phyloP scores from a whole-genome alignment of 2,888 invertebrate genomes.

The Raillietiella orientalis region DNA sequence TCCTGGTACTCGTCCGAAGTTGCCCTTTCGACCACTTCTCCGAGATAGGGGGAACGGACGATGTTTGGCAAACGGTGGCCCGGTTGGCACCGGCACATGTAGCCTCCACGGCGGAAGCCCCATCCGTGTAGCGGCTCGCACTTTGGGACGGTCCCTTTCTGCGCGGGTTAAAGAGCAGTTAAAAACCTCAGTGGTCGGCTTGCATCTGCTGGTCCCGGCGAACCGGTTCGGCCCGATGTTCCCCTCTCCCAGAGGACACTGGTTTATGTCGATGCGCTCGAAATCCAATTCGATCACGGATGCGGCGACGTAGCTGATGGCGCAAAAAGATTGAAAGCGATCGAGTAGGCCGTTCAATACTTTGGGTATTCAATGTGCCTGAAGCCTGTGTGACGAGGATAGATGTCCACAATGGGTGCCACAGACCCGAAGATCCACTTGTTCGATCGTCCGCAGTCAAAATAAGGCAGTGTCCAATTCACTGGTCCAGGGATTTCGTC shows the following conservation, averaged over 20 bases:
- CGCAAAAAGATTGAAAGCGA: conserved; percentile 8
- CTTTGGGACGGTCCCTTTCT: too few species aligned
- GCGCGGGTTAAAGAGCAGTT: too few species aligned
- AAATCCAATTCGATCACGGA: conserved; percentile 84
- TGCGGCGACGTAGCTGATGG: conserved; percentile 50
- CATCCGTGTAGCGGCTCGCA: conserved; percentile 88
- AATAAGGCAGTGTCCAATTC: conserved; percentile 76
- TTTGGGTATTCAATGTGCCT: conserved; percentile 75
- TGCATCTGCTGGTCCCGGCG: conserved; percentile 62
- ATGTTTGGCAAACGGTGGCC: conserved; percentile 54
- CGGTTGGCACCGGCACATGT: conserved; percentile 71
- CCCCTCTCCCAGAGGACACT: conserved; percentile 62
- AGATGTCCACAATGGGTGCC: conserved; percentile 78
- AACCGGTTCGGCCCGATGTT: conserved; percentile 64
- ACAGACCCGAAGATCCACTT: conserved; percentile 84
- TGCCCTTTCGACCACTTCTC: conserved; percentile 72
- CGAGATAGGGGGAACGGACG: conserved; percentile 61
- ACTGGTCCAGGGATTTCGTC: conserved; percentile 76
- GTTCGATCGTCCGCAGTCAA: conserved; percentile 78
- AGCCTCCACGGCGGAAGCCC: conserved; percentile 81
- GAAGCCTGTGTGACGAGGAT: conserved; percentile 67
- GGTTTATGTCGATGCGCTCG: conserved; percentile 86
- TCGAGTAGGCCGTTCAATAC: too few species aligned
- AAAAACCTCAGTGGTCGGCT: conserved; percentile 64
- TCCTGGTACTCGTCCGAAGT: conserved; percentile 67